Percentiles rank a stretch among this genome's conserved stretches.
phyloP scores from a whole-genome alignment of 2,797 vertebrate genomes.

The Hemitrygon akajei region DNA sequence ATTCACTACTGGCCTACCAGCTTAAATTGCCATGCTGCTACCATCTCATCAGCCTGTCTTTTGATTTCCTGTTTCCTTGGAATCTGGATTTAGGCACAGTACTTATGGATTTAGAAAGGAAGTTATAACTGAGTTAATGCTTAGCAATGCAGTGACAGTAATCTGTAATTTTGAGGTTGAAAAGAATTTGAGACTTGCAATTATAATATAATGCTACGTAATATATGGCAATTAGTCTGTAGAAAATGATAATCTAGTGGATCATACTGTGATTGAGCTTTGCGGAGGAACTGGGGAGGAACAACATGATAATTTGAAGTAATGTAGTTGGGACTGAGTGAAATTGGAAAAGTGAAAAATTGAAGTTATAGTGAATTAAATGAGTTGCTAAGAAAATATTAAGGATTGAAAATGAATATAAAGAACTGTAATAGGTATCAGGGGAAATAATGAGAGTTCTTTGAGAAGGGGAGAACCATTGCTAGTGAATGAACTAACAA shows the following conservation, averaged over 20 bases:
- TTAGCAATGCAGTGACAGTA: neutral
- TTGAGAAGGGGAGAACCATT: neutral
- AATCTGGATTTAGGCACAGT: neutral
- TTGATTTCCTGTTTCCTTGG: neutral
- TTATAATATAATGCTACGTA: neutral
- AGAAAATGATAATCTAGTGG: neutral
- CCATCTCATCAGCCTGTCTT: neutral
- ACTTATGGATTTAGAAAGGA: neutral
- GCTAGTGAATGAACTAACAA: neutral
- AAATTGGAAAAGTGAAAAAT: neutral
- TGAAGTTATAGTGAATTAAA: neutral
- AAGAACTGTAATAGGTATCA: neutral
- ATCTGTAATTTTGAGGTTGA: neutral
- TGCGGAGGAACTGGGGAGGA: neutral
- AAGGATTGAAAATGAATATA: slow-evolving; percentile 4
- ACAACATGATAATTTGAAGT: neutral
- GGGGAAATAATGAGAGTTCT: slow-evolving; percentile 14
- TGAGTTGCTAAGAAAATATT: neutral
- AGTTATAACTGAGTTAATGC: neutral
- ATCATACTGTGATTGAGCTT: neutral
- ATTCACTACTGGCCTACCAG: neutral
- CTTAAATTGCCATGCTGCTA: neutral
- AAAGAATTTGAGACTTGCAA: neutral
- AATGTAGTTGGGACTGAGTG: neutral
- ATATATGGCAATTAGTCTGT: slow-evolving; percentile 12